Evolutionary conservation across 2,888 invertebrate species (phyloP).

Genomic region (Spatulosminthurus flaviceps): DNA sequence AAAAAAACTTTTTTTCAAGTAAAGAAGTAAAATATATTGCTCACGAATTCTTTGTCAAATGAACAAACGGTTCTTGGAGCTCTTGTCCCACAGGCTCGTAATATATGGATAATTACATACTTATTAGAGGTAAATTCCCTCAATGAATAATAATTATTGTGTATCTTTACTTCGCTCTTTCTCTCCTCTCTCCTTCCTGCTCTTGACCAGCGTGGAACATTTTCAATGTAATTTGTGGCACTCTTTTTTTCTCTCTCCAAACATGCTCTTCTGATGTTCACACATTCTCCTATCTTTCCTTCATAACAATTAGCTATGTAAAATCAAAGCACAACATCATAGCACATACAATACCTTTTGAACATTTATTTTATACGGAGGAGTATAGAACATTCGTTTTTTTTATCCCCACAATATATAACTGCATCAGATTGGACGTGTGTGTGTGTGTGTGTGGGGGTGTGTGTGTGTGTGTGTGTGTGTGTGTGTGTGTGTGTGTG

Average conservation of each 20-base stretch:
- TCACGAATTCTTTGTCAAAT: slow-evolving; percentile 26
- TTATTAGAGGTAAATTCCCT: slow-evolving; percentile 1
- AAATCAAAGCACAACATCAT: too few relatives aligned
- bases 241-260: too few relatives aligned
- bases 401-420: slow-evolving; percentile 15
- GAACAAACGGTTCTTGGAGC: slow-evolving; percentile 23
- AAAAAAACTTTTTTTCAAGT: too few relatives aligned
- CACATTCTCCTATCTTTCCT: too few relatives aligned
- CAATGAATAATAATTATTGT: background rate
- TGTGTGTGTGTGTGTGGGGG: too few relatives aligned
- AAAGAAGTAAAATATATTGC: slow-evolving; percentile 26
- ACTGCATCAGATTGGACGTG: background rate
- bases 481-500: too few relatives aligned
- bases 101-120: slow-evolving; percentile 1
- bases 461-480: too few relatives aligned
- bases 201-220: background rate
- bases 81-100: background rate
- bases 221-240: too few relatives aligned
- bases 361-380: too few relatives aligned
- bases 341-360: too few relatives aligned
- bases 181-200: slow-evolving; percentile 13
- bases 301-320: too few relatives aligned
- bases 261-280: too few relatives aligned
- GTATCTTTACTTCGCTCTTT: background rate
- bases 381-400: background rate